Evolutionary conservation across 2,797 vertebrate species (phyloP).

Genomic region (Austrolebias charrua): DNA sequence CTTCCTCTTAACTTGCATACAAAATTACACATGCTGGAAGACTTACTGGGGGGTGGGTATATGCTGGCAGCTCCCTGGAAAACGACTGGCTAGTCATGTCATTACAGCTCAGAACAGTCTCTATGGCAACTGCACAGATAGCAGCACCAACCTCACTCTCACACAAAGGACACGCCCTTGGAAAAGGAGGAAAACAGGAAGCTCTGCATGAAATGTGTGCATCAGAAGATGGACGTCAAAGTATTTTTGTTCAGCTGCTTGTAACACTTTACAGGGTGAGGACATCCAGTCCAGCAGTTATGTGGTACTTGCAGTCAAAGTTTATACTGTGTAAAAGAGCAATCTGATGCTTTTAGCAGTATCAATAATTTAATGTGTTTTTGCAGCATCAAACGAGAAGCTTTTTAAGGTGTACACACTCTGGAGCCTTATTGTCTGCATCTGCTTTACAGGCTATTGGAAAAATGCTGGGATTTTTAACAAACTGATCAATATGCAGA

Average conservation of each 20-base stretch:
- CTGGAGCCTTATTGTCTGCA: background rate
- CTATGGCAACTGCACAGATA: constrained; percentile 66
- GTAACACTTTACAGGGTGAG: constrained; percentile 5
- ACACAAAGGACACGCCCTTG: constrained; percentile 73
- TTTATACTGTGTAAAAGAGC: constrained; percentile 10
- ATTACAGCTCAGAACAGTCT: constrained; percentile 64
- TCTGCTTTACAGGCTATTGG: background rate
- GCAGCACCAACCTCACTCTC: constrained; percentile 58
- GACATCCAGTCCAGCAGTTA: constrained; percentile 30
- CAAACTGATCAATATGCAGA: background rate
- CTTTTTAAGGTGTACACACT: constrained; percentile 28
- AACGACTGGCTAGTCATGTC: constrained; percentile 69
- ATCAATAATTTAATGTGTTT: constrained; percentile 65
- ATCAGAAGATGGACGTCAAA: background rate
- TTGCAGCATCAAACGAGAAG: constrained; percentile 30
- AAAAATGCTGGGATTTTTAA: background rate
- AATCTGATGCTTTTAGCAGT: constrained; percentile 48
- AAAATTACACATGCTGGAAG: constrained; percentile 54
- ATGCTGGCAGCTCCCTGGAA: constrained; percentile 67
- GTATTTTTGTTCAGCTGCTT: constrained; percentile 4
- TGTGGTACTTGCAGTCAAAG: constrained; percentile 24
- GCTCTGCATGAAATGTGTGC: constrained; percentile 26
- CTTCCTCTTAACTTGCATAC: constrained; percentile 44
- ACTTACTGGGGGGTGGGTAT: constrained; percentile 56
- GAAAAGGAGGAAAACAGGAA: constrained; percentile 68